Evolutionary conservation across 2,113 vertebrate genomes (phyloP), one percentile per base, ranked within the genome.

Genomic region (Pelodiscus sinensis): DNA sequence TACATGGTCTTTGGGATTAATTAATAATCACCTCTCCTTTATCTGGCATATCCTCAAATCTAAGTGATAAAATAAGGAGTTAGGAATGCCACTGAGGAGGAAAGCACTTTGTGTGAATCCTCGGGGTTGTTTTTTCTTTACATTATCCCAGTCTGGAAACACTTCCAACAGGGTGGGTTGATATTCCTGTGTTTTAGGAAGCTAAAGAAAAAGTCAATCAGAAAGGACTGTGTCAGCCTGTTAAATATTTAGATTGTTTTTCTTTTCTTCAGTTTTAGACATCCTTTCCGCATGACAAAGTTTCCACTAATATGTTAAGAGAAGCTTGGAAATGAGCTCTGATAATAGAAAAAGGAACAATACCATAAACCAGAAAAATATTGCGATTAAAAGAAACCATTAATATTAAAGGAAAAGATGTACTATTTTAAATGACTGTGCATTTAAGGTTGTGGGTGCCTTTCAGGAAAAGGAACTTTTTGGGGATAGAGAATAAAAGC

Each of bases 401-500:
- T 91, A 89, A 51, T 54, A 82, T 52, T 85, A 73, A 56, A 35
- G 44, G 89, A 79, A 82, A 10, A 8, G 79, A 35, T 79, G 4
- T 52, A 68, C 52, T 56, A 2, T 89, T 95, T 90, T 79, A 92
- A 85, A 24, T 57, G 82, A 56, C 68, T 84, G 38, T 56, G 90
- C 51, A 1, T 7, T 9, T 56, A 79, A 86, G 35, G 87, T 84
- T 0, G 82, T 87, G 55, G 71, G 82, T 93, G 56, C 51, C 82
- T 95, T 92, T 95, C 51, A 50, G 5, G 68, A 84, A 93, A 96
- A 94, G 93, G 92, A 95, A 93, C 86, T 87, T 96, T 13, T 62
- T 50, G 57, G 82, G 56, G 27, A 58, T 82, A 94, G 82, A 92
- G 94, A 96, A 96, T 91, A 90, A 94, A 95, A 96, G 44, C 73